Evolutionary conservation across 1,140 invertebrate genomes (phyloP).

Genomic region (Pollicipes pollicipes): DNA sequence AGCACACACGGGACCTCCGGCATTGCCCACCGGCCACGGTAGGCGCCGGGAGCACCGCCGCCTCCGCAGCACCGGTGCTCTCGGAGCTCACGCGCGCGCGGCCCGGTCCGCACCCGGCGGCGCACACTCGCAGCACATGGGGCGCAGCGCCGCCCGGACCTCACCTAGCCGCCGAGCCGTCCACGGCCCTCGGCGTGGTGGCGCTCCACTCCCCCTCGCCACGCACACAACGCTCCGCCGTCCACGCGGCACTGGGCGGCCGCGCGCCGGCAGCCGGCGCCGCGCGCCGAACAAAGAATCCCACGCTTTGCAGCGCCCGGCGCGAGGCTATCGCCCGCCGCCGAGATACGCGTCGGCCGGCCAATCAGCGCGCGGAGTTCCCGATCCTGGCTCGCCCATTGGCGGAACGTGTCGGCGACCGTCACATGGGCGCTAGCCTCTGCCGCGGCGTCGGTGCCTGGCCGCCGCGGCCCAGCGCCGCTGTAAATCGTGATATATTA

Average conservation of each 20-base stretch:
- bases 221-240: not conserved
- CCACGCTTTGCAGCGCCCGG: not conserved
- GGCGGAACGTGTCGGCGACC: not conserved
- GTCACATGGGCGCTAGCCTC: not conserved
- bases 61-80: no score
- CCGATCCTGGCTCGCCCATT: not conserved
- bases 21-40: no score
- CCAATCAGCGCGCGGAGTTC: not conserved
- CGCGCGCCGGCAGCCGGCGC: no score
- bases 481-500: constrained; percentile 1
- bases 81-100: no score
- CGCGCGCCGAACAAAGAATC: not conserved
- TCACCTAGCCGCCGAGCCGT: not conserved
- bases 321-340: not conserved
- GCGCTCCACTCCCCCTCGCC: not conserved
- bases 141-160: no score
- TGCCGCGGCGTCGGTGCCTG: no score
- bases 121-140: no score
- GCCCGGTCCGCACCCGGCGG: no score
- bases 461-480: no score
- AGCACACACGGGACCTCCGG: no score
- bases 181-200: not conserved
- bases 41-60: no score
- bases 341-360: not conserved
- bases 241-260: not conserved